Conservation (phyloP, 2,797 vertebrate species). For the Ibycter americanus region DNA sequence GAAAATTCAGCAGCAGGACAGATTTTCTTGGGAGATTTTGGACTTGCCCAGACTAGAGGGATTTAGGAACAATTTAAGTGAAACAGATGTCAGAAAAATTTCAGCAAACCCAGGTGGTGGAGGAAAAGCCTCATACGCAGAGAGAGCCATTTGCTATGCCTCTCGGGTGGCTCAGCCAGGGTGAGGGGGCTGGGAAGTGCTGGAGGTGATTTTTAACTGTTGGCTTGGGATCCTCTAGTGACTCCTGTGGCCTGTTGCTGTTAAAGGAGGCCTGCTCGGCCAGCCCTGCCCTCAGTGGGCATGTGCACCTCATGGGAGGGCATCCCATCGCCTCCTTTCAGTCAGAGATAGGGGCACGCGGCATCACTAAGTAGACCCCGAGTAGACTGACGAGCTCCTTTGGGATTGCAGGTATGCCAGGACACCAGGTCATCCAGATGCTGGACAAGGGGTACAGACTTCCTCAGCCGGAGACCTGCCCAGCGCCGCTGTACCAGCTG, state of each 20-base stretch:
- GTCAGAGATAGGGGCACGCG: fast-evolving
- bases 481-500: conserved; percentile 78
- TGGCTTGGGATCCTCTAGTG: not conserved
- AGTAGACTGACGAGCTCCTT: not conserved
- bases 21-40: not conserved
- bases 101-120: fast-evolving
- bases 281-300: not conserved
- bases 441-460: conserved; percentile 86
- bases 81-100: not conserved
- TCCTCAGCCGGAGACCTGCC: conserved; percentile 79
- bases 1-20: not conserved
- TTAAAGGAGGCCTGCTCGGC: not conserved
- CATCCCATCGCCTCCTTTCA: fast-evolving
- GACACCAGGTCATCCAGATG: conserved; percentile 83
- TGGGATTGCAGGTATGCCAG: conserved; percentile 79
- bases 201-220: not conserved
- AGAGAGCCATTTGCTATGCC: not conserved
- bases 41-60: not conserved
- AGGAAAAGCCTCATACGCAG: not conserved
- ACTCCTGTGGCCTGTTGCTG: fast-evolving
- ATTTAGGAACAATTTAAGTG: not conserved
- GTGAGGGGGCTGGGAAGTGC: not conserved
- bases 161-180: fast-evolving
- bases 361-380: fast-evolving
- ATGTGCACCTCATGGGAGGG: fast-evolving